Percentiles rank a stretch among this genome's conserved stretches.
phyloP scores from a whole-genome alignment of 92 coral and sea anemone genomes.

The Ricordea florida region DNA sequence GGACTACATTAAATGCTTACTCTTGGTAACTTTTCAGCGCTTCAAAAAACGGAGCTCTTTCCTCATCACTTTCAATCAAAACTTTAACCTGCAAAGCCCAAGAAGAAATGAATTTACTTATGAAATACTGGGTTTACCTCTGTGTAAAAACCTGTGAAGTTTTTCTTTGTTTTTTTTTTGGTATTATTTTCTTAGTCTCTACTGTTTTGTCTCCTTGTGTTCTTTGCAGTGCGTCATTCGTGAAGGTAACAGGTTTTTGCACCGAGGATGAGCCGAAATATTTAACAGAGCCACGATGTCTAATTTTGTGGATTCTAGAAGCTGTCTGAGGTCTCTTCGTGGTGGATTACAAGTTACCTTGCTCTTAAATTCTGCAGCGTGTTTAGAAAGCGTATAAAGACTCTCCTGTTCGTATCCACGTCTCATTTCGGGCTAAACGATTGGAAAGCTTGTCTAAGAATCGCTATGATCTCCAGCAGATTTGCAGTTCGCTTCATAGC shows the following conservation, averaged over 20 bases:
- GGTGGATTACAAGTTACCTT: constrained; percentile 53
- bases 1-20: constrained; percentile 25
- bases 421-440: constrained; percentile 28
- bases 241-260: no score
- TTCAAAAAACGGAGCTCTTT: constrained; percentile 60
- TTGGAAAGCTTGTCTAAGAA: not conserved
- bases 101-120: not conserved
- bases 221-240: no score
- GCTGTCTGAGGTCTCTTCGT: not conserved
- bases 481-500: no score
- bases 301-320: no score
- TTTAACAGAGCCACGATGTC: no score
- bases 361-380: constrained; percentile 80
- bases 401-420: constrained; percentile 86
- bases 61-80: constrained; percentile 78
- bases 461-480: no score
- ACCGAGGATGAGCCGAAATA: no score
- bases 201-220: no score
- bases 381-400: constrained; percentile 71
- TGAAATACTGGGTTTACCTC: not conserved
- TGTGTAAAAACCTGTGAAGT: not conserved
- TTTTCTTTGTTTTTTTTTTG: not conserved
- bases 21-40: constrained; percentile 71
- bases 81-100: constrained; percentile 59
- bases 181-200: no score